Conservation (phyloP, 2,113 vertebrate genomes). For the Nematolebias whitei region DNA sequence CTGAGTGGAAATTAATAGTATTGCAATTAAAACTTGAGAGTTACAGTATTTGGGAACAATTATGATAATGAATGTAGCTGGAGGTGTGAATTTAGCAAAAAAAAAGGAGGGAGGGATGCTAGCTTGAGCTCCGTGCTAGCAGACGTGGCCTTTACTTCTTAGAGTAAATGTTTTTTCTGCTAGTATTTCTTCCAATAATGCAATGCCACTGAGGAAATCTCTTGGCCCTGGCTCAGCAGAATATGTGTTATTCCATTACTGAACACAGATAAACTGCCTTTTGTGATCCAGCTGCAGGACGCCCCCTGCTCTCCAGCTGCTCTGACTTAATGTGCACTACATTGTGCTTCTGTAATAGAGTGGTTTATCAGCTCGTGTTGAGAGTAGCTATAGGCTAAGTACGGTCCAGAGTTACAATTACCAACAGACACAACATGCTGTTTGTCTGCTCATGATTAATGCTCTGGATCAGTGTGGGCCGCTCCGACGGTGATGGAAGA, state of each 20-base stretch:
- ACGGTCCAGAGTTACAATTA: conserved; percentile 77
- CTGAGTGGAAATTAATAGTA: conserved; percentile 77
- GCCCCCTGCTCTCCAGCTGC: conserved; percentile 54
- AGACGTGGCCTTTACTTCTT: conserved; percentile 13
- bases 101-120: conserved; percentile 35
- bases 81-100: conserved; percentile 78
- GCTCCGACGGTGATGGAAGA: conserved; percentile 62
- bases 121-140: conserved; percentile 39
- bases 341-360: conserved; percentile 72
- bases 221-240: conserved; percentile 31
- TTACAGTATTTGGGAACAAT: conserved; percentile 78
- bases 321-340: conserved; percentile 61
- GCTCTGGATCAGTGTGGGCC: conserved; percentile 65
- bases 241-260: conserved; percentile 63
- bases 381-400: conserved; percentile 76
- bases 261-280: conserved; percentile 67
- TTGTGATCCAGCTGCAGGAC: conserved; percentile 67
- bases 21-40: conserved; percentile 77
- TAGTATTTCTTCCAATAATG: conserved; percentile 45
- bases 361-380: conserved; percentile 75
- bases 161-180: conserved; percentile 25
- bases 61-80: conserved; percentile 78
- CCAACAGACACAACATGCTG: conserved; percentile 77
- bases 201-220: conserved; percentile 43
- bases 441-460: conserved; percentile 79